Evolutionary conservation across 2,113 vertebrate genomes (phyloP), one percentile per base, ranked within the genome.

Genomic region (Lepus americanus): DNA sequence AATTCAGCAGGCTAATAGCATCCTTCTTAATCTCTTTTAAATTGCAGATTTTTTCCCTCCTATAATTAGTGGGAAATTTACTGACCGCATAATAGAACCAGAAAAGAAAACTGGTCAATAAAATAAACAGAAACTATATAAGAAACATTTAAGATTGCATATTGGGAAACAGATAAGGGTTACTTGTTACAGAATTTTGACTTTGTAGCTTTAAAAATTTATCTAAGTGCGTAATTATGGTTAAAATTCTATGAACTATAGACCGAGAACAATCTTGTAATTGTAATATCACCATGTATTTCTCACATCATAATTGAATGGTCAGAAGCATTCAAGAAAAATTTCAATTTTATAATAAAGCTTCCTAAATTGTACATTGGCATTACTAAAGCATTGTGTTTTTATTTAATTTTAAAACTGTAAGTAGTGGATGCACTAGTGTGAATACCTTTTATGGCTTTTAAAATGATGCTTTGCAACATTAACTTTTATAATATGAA

Each of bases 401-500:
- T 96, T 97, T 94, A 74, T 96, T 95, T 83, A 90, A 69, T 87
- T 97, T 96, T 36, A 80, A 93, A 87, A 29, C 81, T 89, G 93
- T 94, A 95, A 66, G 69, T 93, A 27, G 31, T 12, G 86, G 49
- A 90, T 80, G 4, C 39, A 92, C 44, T 82, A 80, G 11, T 87
- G 19, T 96, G 85, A 95, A 92, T 94, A 66, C 55, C 85, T 97
- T 95, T 93, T 94, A 93, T 94, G 73, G 92, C 90, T 94, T 95
- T 96, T 72, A 39, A 93, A 94, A 90, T 80, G 55, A 79, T 87
- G 96, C 96, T 97, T 97, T 95, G 88, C 73, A 97, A 96, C 86
- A 94, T 96, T 96, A 96, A 97, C 31, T 95, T 97, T 97, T 92
- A 95, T 84, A 94, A 84, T 92, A 67, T 87, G 78, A 92, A 95